Conservation (phyloP, 2,888 invertebrate species). For the Anarsia innoxiella region DNA sequence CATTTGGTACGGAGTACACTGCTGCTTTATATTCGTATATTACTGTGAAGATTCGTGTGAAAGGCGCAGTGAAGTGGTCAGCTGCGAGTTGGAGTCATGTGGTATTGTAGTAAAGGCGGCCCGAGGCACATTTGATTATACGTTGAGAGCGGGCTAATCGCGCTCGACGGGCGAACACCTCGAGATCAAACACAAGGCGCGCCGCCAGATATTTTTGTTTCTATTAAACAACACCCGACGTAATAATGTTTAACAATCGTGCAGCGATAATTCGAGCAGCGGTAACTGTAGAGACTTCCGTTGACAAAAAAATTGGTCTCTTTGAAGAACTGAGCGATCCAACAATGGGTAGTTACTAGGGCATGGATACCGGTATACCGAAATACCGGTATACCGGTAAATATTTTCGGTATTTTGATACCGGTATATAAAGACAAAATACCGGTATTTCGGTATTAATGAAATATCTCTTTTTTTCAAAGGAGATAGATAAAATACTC, state of each 20-base stretch:
- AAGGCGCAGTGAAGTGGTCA: constrained; percentile 31
- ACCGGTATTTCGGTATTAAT: too few species aligned
- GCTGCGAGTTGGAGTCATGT: constrained; percentile 17
- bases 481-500: too few species aligned
- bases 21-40: constrained; percentile 10
- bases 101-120: constrained; percentile 39
- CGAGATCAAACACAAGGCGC: constrained; percentile 76
- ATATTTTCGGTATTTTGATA: too few species aligned
- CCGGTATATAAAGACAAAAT: too few species aligned
- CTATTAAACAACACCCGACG: constrained; percentile 76
- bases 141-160: constrained; percentile 74
- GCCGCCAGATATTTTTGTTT: constrained; percentile 76
- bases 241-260: constrained; percentile 77
- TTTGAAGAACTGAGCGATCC: too few species aligned
- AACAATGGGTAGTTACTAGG: too few species aligned
- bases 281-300: constrained; percentile 32
- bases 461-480: too few species aligned
- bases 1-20: constrained; percentile 20
- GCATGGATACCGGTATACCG: too few species aligned
- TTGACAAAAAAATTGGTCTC: too few species aligned
- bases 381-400: too few species aligned
- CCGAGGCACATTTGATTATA: constrained; percentile 74
- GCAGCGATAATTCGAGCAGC: constrained; percentile 70
- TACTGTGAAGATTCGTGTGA: constrained; percentile 1
- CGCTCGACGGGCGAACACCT: constrained; percentile 75